Evolutionary conservation across 2,888 invertebrate species (phyloP).

Genomic region (Agrenia bidenticulata): DNA sequence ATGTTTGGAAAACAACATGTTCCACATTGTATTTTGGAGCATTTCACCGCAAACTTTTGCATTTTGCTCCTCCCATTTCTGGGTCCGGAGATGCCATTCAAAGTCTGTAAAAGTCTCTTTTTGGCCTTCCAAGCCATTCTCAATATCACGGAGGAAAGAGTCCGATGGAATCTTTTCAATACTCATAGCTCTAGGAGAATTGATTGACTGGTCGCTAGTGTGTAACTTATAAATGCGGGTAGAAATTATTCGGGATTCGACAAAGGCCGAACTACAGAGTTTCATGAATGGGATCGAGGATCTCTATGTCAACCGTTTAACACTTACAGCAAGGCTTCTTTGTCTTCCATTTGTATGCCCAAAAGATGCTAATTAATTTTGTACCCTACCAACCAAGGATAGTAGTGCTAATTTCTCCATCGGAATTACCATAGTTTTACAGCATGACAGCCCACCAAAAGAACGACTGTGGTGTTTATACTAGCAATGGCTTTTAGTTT

Average conservation of each 20-base stretch:
- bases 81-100: constrained; percentile 26
- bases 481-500: constrained; percentile 1
- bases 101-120: constrained; percentile 21
- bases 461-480: no score
- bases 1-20: constrained; percentile 6
- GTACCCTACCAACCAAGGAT: no score
- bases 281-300: background rate
- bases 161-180: background rate
- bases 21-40: constrained; percentile 33
- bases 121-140: background rate
- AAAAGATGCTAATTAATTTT: no score
- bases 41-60: constrained; percentile 23
- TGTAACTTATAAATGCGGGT: no score
- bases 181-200: background rate
- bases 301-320: background rate
- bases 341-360: no score
- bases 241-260: no score
- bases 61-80: constrained; percentile 33
- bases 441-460: no score
- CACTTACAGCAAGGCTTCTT: background rate
- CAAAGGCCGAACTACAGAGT: no score
- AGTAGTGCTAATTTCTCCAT: no score
- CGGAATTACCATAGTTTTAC: no score
- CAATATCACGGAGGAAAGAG: background rate
- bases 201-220: no score